A percentile compares a stretch with the other conserved stretches of the same genome.
phyloP scores from a whole-genome alignment of 1,140 invertebrate genomes.

The Diorhabda carinulata region DNA sequence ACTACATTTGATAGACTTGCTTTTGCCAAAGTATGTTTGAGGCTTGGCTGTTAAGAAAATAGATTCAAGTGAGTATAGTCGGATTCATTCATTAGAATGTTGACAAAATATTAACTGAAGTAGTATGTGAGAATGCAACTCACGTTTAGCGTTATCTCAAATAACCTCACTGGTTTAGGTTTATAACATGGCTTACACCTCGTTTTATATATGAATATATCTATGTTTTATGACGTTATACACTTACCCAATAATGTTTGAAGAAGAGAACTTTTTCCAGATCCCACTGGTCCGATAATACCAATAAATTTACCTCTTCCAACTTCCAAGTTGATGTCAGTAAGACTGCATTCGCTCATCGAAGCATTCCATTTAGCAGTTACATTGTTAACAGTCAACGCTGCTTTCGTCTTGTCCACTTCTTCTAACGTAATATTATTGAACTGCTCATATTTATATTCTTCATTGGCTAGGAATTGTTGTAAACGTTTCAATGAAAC shows the following conservation, averaged over 20 bases:
- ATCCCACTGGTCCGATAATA: constrained; percentile 62
- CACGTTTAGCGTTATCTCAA: no score
- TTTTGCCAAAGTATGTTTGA: no score
- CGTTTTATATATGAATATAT: no score
- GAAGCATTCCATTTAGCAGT: constrained; percentile 48
- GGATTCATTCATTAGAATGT: no score
- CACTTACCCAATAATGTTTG: constrained; percentile 53
- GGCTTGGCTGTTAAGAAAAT: no score
- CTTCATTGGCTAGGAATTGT: constrained; percentile 19
- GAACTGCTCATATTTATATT: constrained; percentile 7
- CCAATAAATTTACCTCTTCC: constrained; percentile 56
- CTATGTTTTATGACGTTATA: constrained; percentile 40
- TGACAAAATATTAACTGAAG: no score
- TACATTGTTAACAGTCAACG: constrained; percentile 45
- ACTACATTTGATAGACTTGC: no score
- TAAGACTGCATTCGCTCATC: constrained; percentile 44
- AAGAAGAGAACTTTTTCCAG: constrained; percentile 55
- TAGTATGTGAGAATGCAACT: no score
- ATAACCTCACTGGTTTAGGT: no score
- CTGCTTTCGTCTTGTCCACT: constrained; percentile 17
- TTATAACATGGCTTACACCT: no score
- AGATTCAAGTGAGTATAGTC: no score
- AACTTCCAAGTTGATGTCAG: constrained; percentile 53
- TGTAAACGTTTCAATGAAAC: constrained; percentile 13
- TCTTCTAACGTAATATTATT: neutral